phyloP scores from a whole-genome alignment of 2,797 vertebrate species.

The Gymnoscopelus braueri region DNA sequence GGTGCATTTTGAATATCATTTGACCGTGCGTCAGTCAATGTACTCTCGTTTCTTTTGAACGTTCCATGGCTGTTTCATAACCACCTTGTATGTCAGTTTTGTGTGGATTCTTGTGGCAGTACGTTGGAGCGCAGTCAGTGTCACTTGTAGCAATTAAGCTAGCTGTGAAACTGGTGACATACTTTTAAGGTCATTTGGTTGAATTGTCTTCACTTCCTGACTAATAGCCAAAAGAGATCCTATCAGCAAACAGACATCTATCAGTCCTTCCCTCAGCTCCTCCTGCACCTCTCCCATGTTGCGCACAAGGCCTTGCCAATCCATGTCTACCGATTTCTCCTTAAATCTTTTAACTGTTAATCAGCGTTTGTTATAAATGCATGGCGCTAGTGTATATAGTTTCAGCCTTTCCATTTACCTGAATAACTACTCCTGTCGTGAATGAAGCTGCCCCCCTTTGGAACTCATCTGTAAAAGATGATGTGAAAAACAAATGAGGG shows the following conservation, averaged over 20 bases:
- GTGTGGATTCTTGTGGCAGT: conserved; percentile 12
- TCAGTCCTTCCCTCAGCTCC: conserved; percentile 1
- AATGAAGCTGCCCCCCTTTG: conserved; percentile 22
- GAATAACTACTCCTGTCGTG: conserved; percentile 13
- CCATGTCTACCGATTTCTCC: conserved; percentile 15
- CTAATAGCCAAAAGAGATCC: conserved; percentile 37
- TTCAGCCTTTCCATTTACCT: conserved; percentile 20
- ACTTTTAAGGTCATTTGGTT: conserved; percentile 24
- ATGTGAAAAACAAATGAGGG: not conserved
- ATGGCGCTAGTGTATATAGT: conserved; percentile 65
- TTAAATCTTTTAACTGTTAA: conserved; percentile 7
- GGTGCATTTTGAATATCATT: conserved; percentile 26
- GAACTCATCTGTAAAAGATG: conserved; percentile 6
- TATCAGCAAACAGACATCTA: conserved; percentile 33
- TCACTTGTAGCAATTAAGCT: conserved; percentile 8
- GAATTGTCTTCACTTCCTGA: conserved; percentile 28
- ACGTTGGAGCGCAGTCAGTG: conserved; percentile 1
- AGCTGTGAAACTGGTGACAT: conserved; percentile 37
- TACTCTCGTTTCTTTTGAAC: conserved; percentile 35
- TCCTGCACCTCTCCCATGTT: not conserved
- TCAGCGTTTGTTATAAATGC: conserved; percentile 49
- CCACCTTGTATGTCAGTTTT: conserved; percentile 16
- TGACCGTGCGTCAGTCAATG: conserved; percentile 15
- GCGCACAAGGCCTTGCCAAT: conserved; percentile 9
- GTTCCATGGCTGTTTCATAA: conserved; percentile 27